Base-by-base conservation (phyloP, 2,797 vertebrate genomes). In the Holocentrus rufus region DNA sequence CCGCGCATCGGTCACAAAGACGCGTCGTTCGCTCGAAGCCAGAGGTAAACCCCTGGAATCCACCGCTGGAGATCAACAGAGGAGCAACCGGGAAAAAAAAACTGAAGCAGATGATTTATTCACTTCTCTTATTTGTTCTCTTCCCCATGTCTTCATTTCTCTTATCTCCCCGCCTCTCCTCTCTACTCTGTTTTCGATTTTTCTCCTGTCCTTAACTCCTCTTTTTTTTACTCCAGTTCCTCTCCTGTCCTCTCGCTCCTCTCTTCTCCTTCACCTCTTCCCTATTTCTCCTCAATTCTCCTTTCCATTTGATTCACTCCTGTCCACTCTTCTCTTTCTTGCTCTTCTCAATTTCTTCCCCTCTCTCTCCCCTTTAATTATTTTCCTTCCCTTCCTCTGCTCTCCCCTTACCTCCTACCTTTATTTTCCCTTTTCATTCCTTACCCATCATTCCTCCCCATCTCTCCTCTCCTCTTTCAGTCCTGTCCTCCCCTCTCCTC, bases 91-190 rank as follows among this genome's bases (percentile, higher is more conserved):
- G 8, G 8, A 34, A 7, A 34, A 4, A 65, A 73, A 65, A 77
- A 72, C n/a, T 1, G 34, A 34, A 7, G 31, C n/a, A n/a, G 53
- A 85, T 65, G 70, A 74, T 69, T 72, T 47, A 46, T 59, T 77
- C 53, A 1, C 42, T 22, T 6, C 8, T 73, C 56, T 79, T 67
- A 74, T 82, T 61, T 76, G 47, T 79, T 79, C 72, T 46, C 25
- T 1, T 3, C 50, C 18, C 64, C 62, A n/a, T n/a, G n/a, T 68
- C 68, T 54, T 76, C 66, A 52, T 58, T 72, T 50, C 66, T 85
- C 80, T 67, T 13, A 53, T 58, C 42, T 65, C 36, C 52, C 27
- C 64, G 20, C 13, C 18, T 42, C 34, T 22, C 15, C 27, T 42
- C 22, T 17, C 14, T 18, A 22, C 2, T 39, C 22, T 25, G n/a